Base-by-base conservation (phyloP, 1,140 invertebrate species). In the Eciton burchellii region DNA sequence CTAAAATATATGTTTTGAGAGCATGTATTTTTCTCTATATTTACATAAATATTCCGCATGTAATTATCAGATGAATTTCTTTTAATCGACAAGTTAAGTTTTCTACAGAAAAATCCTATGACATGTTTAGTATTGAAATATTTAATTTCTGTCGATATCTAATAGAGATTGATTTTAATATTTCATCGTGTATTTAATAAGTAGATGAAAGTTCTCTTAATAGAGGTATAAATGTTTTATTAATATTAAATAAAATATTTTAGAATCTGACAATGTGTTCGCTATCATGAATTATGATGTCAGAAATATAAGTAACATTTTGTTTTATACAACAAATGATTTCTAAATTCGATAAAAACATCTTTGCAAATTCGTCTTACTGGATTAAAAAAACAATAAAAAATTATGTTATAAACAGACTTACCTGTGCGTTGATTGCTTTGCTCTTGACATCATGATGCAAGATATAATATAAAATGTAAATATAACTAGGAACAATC, bases 161-260 rank as follows among this genome's bases (percentile, higher is more conserved):
- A 0, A 21, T 56, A 68, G 19, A 77, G 62, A 79, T 49, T 68
- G 74, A 79, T 56, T 79, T 79, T 56, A 56, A 26, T 79, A 68
- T 21, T 21, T 66, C 21, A 57, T 26, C 8, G 12, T 56, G 45
- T 43, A 11, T 70, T 19, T 16, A 56, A 70, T n/a, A 45, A 35
- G 14, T 45, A 68, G 47, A 43, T 77, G 19, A 56, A 45, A 79
- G 56, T 57, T 6, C 29, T n/a, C n/a, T n/a, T 12, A n/a, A 21
- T 49, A 65, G 21, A 26, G 11, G 14, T 0, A 57, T 16, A 6
- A n/a, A 19, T 66, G 41, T 3, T 60, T 24, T 74, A 12, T 8
- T 76, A 76, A 0, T 76, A 76, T 52, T 54, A 16, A 41, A 76
- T 16, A 41, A 45, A 72, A 16, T 76, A 11, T 76, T 76, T 24